phyloP scores from a whole-genome alignment of 2,797 vertebrate species.

The Pyrocephalus nanus region DNA sequence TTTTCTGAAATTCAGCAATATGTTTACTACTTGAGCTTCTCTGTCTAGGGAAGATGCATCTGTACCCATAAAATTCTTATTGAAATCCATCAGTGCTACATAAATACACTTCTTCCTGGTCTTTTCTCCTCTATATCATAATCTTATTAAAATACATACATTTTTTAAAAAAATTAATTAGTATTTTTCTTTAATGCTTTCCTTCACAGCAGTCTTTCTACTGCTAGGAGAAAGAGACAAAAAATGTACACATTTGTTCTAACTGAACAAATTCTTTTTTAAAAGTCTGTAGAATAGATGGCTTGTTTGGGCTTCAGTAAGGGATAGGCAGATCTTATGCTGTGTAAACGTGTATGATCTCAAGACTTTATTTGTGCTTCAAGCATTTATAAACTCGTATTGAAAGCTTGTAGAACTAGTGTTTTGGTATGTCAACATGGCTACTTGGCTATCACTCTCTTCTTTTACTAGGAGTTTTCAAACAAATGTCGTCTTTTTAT shows the following conservation, averaged over 20 bases:
- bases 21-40: not conserved
- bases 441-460: not conserved
- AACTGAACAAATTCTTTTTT: not conserved
- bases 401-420: not conserved
- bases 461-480: not conserved
- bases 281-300: not conserved
- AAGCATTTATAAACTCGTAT: not conserved
- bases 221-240: not conserved
- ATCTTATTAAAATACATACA: not conserved
- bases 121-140: not conserved
- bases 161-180: not conserved
- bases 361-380: not conserved
- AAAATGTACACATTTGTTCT: not conserved
- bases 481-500: not conserved
- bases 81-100: not conserved
- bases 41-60: not conserved
- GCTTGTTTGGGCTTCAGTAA: not conserved
- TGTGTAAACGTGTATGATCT: not conserved
- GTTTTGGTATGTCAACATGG: not conserved
- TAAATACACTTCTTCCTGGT: not conserved
- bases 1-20: not conserved
- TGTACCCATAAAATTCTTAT: not conserved
- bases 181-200: not conserved
- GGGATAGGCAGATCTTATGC: not conserved
- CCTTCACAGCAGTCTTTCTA: not conserved